These are phyloP conservation scores for Trichogramma pretiosum DNA, from an alignment of 1,140 invertebrate species.

Conservation along the genomic window DNA sequence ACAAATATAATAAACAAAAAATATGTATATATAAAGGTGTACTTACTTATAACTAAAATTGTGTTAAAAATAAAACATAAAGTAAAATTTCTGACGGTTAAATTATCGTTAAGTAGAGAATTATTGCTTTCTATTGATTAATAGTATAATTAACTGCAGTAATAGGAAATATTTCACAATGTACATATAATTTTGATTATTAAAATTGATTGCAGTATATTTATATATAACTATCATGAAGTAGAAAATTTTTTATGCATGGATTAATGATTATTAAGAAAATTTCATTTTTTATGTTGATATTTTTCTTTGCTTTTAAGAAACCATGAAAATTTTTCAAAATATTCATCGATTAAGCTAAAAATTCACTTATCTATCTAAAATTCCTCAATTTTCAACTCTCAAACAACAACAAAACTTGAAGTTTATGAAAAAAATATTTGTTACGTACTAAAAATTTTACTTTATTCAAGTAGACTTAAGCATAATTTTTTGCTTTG, in stretches of 20 bases:
- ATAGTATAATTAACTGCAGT: slow-evolving; percentile 2
- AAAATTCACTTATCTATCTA: no score
- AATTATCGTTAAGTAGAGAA: slow-evolving; percentile 3
- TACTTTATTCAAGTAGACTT: slow-evolving; percentile 12
- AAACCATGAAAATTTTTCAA: no score
- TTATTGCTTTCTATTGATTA: slow-evolving; percentile 1
- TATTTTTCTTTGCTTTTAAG: no score
- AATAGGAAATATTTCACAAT: slow-evolving; percentile 3
- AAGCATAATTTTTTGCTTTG: slow-evolving; percentile 1
- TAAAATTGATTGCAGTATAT: background rate
- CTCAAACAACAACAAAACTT: no score
- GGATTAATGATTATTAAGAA: no score
- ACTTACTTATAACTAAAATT: slow-evolving; percentile 9
- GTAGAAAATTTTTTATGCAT: no score
- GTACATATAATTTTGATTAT: slow-evolving; percentile 8
- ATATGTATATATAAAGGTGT: slow-evolving; percentile 13
- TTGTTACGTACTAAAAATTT: no score
- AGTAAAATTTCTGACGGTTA: slow-evolving; percentile 1
- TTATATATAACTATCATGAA: no score
- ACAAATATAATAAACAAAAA: slow-evolving; percentile 15
- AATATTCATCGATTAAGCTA: no score
- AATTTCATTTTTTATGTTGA: no score
- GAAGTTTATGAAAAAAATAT: no score
- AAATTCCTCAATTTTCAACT: no score
- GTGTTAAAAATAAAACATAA: slow-evolving; percentile 9